Evolutionary conservation across 2,797 vertebrate species (phyloP).

Genomic region (Hemitrygon akajei): DNA sequence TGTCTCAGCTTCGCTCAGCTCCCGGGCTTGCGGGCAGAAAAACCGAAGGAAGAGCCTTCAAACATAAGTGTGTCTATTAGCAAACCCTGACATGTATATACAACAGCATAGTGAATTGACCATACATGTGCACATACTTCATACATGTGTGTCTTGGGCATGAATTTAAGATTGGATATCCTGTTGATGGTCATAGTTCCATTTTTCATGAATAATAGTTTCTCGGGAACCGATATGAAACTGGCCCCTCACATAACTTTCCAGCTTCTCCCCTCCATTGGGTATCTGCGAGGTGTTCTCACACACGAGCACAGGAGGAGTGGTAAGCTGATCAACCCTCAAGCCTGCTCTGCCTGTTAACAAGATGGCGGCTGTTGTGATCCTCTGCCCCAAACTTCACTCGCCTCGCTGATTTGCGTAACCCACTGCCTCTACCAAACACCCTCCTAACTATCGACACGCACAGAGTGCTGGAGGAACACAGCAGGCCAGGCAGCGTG

Average conservation of each 20-base stretch:
- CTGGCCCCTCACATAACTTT: background rate
- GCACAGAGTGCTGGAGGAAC: too few relatives aligned
- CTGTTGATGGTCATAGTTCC: background rate
- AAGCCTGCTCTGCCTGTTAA: too few relatives aligned
- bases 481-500: too few relatives aligned
- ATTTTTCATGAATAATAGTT: background rate
- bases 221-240: background rate
- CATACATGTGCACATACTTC: background rate
- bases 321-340: too few relatives aligned
- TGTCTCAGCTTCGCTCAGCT: background rate
- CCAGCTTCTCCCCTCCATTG: background rate
- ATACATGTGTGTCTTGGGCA: background rate
- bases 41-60: slow-evolving; percentile 36
- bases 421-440: too few relatives aligned
- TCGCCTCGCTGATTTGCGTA: too few relatives aligned
- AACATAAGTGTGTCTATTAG: background rate
- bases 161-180: background rate
- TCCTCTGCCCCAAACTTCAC: too few relatives aligned
- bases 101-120: too few relatives aligned
- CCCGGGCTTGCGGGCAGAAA: slow-evolving; percentile 16
- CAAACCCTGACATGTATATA: background rate
- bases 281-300: too few relatives aligned
- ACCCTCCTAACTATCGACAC: too few relatives aligned
- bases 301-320: too few relatives aligned
- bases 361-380: too few relatives aligned